Base-by-base conservation (phyloP, 2,888 invertebrate genomes). In the Odontocerum albicorne region DNA sequence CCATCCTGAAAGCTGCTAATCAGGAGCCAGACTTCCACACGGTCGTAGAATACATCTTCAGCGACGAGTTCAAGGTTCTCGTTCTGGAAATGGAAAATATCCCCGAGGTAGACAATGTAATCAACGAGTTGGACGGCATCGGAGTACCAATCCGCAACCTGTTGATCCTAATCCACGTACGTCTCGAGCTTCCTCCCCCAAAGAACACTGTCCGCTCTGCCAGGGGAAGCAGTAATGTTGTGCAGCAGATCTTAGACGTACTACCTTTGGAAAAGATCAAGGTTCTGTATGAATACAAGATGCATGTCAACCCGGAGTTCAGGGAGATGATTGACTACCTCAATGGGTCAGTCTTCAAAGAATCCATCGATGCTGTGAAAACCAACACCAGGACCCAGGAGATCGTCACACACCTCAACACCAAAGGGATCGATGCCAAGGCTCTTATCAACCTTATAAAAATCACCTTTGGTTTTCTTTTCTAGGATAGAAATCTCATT, bases 251-350 rank as follows among this genome's bases (percentile, higher is more conserved):
- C 49, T 13, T n/a, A 40, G 36, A 21, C 12, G 16, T 49, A 13
- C 47, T 54, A 4, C 54, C 54, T 1, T 4, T 43, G 2, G 49
- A 47, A 4, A 27, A 49, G 10, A 40, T 54, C 15, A 36, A 13
- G 8, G 22, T 17, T 4, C 15, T 54, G 15, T 43, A 49, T 31
- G 6, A 21, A 1, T n/a, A 43, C 1, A 54, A 54, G 31, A 33
- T 54, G 3, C 7, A 12, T n/a, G 35, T 6, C 20, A 54, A 49
- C 35, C 49, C 54, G 16, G 54, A 17, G 3, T 54, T 54, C 31
- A 32, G 33, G n/a, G 17, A 21, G 13, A 21, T 54, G 4, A 43
- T 40, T n/a, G 40, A 49, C 1, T 33, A 36, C 16, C 19, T 46
- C 8, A 15, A 49, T 6, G 21, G 40, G 13, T 35, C 31, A 27